Evolutionary conservation across 1,140 invertebrate genomes (phyloP), one percentile per base, ranked within the genome.

Genomic region (Tetragnatha versicolor): DNA sequence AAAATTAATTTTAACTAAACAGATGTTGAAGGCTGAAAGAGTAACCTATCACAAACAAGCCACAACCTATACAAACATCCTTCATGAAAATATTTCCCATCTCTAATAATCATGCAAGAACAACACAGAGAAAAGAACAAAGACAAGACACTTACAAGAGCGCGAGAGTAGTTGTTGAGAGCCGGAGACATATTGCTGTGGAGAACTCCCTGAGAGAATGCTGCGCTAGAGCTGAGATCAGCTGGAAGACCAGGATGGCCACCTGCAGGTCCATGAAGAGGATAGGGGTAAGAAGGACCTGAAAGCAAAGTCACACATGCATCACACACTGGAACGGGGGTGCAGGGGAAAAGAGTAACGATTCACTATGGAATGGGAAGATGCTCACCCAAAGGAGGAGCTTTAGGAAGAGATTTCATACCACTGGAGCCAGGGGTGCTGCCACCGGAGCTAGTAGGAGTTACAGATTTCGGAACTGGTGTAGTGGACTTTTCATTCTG

Each of bases 161-260:
- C 81, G 47, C 84, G 80, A n/a, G 84, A 83, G 80, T 86, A 85
- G 53, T 80, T 83, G 76, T 83, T 85, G 47, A 86, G 81, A 73
- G 83, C 82, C 20, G 85, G 84, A 29, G 84, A 85, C 68, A 86
- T 85, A 81, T 84, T 86, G 81, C 85, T 86, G 53, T 85, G 83
- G 10, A 85, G 82, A 72, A 84, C 79, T 39, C 82, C 83, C 79
- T 82, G 81, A 79, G 81, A 82, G 58, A 81, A 83, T 49, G 80
- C 82, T 9, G 81, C 82, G 39, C 82, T 83, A 33, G 83, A 82
- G 55, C 80, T 82, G 12, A 83, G 73, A 79, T 83, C 83, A 35
- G 82, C 80, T 51, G 83, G 83, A 69, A 83, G 68, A 75, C 72
- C 81, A 35, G 78, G 82, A 47, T 81, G 82, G 20, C 53, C 79